Evolutionary conservation across 2,888 invertebrate species (phyloP).

Genomic region (Melanotus villosus): DNA sequence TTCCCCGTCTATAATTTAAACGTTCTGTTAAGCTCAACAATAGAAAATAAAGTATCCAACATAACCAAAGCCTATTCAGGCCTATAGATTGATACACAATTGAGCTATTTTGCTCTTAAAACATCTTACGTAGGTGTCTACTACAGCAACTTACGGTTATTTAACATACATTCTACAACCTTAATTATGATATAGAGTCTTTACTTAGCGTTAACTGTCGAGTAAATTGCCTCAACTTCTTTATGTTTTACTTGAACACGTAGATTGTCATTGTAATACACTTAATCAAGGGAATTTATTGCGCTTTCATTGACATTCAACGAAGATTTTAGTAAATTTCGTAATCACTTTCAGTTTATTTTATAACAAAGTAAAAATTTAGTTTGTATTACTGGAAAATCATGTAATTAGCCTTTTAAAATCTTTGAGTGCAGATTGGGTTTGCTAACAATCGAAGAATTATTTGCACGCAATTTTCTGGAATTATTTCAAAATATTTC

Average conservation of each 20-base stretch:
- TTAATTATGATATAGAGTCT: constrained; percentile 49
- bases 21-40: neutral
- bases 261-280: constrained; percentile 2
- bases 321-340: too few species aligned
- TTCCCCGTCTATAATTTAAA: neutral
- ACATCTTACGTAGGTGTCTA: constrained; percentile 33
- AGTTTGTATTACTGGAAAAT: too few species aligned
- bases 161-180: constrained; percentile 39
- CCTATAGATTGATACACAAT: constrained; percentile 29
- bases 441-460: too few species aligned
- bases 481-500: too few species aligned
- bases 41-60: neutral
- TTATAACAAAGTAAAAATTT: too few species aligned
- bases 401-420: too few species aligned
- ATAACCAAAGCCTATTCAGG: neutral
- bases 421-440: too few species aligned
- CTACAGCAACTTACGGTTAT: constrained; percentile 32
- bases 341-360: too few species aligned
- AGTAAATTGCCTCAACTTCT: constrained; percentile 38
- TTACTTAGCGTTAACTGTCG: constrained; percentile 41
- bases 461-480: too few species aligned
- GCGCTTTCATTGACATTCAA: too few species aligned
- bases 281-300: neutral
- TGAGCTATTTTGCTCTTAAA: constrained; percentile 24
- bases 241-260: constrained; percentile 27